A percentile compares a stretch with the other conserved stretches of the same genome.
Evolutionary conservation across 1,140 invertebrate genomes (phyloP).

Genomic region (Megalonaias nervosa): DNA sequence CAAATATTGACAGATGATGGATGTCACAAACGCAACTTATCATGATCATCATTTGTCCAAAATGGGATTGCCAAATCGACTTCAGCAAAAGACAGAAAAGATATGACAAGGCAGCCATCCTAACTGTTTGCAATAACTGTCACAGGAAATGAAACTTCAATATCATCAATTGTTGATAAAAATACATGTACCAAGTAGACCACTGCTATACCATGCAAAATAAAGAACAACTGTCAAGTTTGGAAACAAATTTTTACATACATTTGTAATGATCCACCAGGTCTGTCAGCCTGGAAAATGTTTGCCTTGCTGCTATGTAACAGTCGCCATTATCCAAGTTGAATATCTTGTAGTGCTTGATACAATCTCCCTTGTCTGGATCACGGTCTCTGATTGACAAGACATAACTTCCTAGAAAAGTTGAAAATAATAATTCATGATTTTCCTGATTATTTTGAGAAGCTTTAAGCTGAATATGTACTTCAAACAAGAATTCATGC

Average conservation of each 20-base stretch:
- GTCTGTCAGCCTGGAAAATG: conserved; percentile 26
- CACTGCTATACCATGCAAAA: neutral
- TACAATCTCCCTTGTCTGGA: conserved; percentile 63
- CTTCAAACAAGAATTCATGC: too few species aligned
- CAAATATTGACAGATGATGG: too few species aligned
- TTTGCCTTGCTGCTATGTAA: conserved; percentile 73
- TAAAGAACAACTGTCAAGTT: too few species aligned
- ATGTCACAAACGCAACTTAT: too few species aligned
- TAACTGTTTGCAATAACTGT: too few species aligned
- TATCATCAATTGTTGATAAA: neutral
- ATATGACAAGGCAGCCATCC: too few species aligned
- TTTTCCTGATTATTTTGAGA: too few species aligned
- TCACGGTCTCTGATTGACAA: conserved; percentile 50
- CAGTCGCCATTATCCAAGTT: conserved; percentile 91
- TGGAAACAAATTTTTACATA: neutral
- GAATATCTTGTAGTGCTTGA: conserved; percentile 98
- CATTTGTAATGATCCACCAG: conserved; percentile 38
- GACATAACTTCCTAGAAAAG: conserved; percentile 45
- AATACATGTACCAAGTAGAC: neutral
- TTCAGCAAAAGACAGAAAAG: too few species aligned
- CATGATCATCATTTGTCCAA: too few species aligned
- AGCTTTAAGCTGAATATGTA: too few species aligned
- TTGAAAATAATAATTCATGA: too few species aligned
- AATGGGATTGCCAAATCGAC: too few species aligned
- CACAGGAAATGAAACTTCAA: neutral